phyloP scores from a whole-genome alignment of 2,113 vertebrate species.

The Smithornis capensis region DNA sequence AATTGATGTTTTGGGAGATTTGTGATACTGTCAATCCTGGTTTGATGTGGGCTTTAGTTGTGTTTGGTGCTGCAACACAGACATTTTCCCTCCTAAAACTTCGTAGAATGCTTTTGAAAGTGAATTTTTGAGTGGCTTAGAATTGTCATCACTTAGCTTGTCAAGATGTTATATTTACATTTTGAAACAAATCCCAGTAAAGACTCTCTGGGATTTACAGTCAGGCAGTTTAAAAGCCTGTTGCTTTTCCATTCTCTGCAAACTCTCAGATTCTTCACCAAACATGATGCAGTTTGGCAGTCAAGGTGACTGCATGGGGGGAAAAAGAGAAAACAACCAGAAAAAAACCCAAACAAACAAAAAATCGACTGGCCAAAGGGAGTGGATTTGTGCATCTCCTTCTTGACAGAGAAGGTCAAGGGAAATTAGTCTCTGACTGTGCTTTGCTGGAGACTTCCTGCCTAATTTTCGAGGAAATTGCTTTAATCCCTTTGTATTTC shows the following conservation, averaged over 20 bases:
- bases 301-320: neutral
- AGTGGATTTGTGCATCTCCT: neutral
- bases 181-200: neutral
- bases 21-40: neutral
- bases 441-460: neutral
- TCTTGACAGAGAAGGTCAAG: neutral
- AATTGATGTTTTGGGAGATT: neutral
- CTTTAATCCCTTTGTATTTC: neutral
- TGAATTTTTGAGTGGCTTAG: neutral
- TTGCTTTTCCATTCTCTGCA: neutral
- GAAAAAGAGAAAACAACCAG: neutral
- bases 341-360: neutral
- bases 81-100: neutral
- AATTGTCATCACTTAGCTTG: neutral
- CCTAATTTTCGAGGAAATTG: neutral
- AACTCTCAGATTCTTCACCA: neutral
- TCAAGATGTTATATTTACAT: neutral
- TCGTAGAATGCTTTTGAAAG: neutral
- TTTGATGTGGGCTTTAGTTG: neutral
- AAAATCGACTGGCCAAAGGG: neutral
- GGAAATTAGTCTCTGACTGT: neutral
- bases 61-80: neutral
- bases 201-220: neutral
- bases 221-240: neutral
- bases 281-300: neutral